Conservation (phyloP, 2,888 invertebrate genomes). For the Sarcophaga variegata region DNA sequence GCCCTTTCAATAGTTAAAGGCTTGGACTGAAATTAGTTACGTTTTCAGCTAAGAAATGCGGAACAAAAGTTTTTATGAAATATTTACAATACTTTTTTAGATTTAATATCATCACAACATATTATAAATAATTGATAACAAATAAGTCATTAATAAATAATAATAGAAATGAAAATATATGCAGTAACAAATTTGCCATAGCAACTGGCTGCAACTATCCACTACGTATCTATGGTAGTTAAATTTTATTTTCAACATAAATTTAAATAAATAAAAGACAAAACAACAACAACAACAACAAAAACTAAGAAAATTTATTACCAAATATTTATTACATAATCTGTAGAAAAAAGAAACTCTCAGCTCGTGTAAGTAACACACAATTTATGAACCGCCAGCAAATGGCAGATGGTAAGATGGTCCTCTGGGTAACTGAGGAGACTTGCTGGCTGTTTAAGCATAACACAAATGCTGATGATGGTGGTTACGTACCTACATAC, state of each 20-base stretch:
- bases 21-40: no score
- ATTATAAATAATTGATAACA: background rate
- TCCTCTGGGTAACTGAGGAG: background rate
- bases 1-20: no score
- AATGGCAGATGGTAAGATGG: constrained; percentile 6
- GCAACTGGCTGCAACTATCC: background rate
- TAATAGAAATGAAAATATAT: background rate
- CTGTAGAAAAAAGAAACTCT: constrained; percentile 28
- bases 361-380: constrained; percentile 42
- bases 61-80: no score
- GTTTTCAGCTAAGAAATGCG: no score
- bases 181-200: constrained; percentile 23
- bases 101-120: background rate
- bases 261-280: constrained; percentile 32
- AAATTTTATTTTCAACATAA: constrained; percentile 54
- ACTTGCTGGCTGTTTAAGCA: constrained; percentile 10
- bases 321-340: constrained; percentile 56
- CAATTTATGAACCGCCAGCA: constrained; percentile 39
- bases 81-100: no score
- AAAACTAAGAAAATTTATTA: constrained; percentile 53
- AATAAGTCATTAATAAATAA: background rate
- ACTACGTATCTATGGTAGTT: background rate
- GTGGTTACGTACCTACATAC: background rate
- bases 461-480: constrained; percentile 33
- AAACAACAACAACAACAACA: background rate